Evolutionary conservation across 2,888 invertebrate species (phyloP).

Genomic region (Timandra comae): DNA sequence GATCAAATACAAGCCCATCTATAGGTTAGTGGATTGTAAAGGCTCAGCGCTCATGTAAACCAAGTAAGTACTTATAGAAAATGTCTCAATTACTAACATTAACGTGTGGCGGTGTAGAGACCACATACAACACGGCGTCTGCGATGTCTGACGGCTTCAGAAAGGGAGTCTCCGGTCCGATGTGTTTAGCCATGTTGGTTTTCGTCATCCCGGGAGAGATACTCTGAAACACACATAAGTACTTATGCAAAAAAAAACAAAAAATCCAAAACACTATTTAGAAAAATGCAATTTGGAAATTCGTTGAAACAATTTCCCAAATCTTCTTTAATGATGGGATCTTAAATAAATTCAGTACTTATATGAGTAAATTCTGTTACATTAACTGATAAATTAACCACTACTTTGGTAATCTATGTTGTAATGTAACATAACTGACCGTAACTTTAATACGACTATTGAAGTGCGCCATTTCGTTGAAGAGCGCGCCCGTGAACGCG

Average conservation of each 20-base stretch:
- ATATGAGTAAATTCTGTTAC: too few relatives aligned
- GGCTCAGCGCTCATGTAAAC: too few relatives aligned
- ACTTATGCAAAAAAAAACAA: neutral
- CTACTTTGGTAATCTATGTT: too few relatives aligned
- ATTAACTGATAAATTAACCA: too few relatives aligned
- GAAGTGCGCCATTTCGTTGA: constrained; percentile 63
- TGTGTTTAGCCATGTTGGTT: constrained; percentile 54
- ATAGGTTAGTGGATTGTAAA: too few relatives aligned
- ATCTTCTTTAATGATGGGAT: too few relatives aligned
- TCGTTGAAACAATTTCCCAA: neutral
- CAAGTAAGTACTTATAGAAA: too few relatives aligned
- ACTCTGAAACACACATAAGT: constrained; percentile 48
- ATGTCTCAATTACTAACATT: constrained; percentile 51
- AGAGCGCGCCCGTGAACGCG: constrained; percentile 66
- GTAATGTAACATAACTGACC: too few relatives aligned
- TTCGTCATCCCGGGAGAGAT: constrained; percentile 79
- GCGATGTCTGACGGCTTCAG: constrained; percentile 75
- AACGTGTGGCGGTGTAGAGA: constrained; percentile 77
- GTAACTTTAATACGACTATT: constrained; percentile 62
- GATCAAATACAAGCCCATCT: too few relatives aligned
- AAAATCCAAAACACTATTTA: too few relatives aligned
- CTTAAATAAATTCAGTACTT: too few relatives aligned
- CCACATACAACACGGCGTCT: constrained; percentile 76
- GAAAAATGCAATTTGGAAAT: neutral
- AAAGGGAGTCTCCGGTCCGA: constrained; percentile 38